These are phyloP conservation scores for Ceramica pisi DNA, from an alignment of 2,888 invertebrate species.

Conservation along the genomic window DNA sequence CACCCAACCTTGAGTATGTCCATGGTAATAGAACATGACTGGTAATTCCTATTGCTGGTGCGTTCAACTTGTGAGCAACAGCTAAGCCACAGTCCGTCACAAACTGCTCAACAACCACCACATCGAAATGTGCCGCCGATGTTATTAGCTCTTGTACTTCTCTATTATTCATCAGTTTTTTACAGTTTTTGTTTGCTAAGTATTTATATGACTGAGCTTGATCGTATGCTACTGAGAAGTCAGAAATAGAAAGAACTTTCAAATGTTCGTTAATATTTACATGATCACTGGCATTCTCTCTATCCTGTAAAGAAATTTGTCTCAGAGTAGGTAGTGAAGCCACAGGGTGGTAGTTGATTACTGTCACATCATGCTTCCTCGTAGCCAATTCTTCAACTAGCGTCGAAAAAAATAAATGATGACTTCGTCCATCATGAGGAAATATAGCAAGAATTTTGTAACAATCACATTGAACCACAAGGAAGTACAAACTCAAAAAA, in stretches of 20 bases:
- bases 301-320: conserved; percentile 73
- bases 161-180: conserved; percentile 63
- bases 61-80: conserved; percentile 87
- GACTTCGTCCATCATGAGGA: conserved; percentile 73
- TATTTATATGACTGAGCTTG: conserved; percentile 23
- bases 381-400: conserved; percentile 71
- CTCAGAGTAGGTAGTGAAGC: conserved; percentile 77
- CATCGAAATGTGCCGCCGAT: conserved; percentile 85
- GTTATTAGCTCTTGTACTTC: conserved; percentile 66
- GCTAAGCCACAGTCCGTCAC: conserved; percentile 90
- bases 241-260: conserved; percentile 29
- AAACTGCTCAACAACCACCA: conserved; percentile 90
- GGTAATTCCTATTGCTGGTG: conserved; percentile 88
- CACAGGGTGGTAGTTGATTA: conserved; percentile 77
- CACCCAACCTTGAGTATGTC: conserved; percentile 89
- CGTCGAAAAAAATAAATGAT: conserved; percentile 65
- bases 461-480: conserved; percentile 36
- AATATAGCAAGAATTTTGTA: conserved; percentile 72
- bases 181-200: conserved; percentile 67
- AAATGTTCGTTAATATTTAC: conserved; percentile 37
- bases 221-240: conserved; percentile 50
- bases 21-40: conserved; percentile 90
- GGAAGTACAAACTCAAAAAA: neutral
- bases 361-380: conserved; percentile 76
- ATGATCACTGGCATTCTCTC: conserved; percentile 39